phyloP scores from a whole-genome alignment of 2,888 invertebrate genomes.

The Acanthococcus lagerstroemiae region DNA sequence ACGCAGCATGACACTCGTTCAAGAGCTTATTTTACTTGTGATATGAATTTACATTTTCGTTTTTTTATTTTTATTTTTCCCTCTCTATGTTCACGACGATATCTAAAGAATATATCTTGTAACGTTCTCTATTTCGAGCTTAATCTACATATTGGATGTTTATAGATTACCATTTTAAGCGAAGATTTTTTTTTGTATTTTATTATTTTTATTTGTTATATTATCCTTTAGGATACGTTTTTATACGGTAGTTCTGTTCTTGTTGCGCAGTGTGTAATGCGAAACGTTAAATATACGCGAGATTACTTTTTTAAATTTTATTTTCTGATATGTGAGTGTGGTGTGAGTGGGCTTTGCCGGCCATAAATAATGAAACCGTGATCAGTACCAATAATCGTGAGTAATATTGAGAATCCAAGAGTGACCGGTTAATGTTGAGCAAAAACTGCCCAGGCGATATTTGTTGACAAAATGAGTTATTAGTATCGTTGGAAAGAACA shows the following conservation, averaged over 20 bases:
- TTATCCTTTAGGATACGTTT: not conserved
- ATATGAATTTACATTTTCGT: not conserved
- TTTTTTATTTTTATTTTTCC: not conserved
- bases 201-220: not conserved
- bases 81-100: too few relatives aligned
- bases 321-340: not conserved
- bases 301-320: not conserved
- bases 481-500: too few relatives aligned
- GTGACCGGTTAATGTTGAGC: too few relatives aligned
- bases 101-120: not conserved
- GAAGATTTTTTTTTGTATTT: not conserved
- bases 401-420: too few relatives aligned
- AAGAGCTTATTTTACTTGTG: constrained; percentile 6
- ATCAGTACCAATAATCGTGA: too few relatives aligned
- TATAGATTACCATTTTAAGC: not conserved
- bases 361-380: too few relatives aligned
- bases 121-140: not conserved
- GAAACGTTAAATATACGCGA: not conserved
- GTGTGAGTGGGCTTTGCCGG: not conserved
- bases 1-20: constrained; percentile 1
- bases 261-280: not conserved
- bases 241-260: not conserved
- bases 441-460: too few relatives aligned
- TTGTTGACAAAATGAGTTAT: too few relatives aligned
- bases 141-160: not conserved